These are phyloP conservation scores for Lepidurus arcticus DNA, from an alignment of 1,140 invertebrate species.

Conservation along the genomic window DNA sequence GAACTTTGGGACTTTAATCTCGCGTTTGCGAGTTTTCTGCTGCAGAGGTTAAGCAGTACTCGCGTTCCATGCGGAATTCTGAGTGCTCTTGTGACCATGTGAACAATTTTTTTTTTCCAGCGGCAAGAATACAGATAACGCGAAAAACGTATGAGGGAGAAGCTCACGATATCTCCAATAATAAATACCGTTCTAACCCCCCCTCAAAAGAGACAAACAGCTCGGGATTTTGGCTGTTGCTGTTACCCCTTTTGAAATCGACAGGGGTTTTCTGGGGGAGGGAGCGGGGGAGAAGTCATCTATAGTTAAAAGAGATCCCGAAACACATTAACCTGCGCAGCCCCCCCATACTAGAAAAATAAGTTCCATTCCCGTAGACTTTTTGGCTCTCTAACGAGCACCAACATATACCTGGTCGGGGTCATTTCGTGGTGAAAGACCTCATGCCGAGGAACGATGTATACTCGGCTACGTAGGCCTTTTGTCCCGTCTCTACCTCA, in stretches of 20 bases:
- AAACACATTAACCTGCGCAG: not conserved
- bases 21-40: no score
- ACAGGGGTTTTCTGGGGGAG: not conserved
- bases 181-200: no score
- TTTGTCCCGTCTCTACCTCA: slow-evolving; percentile 6
- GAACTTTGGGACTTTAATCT: no score
- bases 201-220: no score
- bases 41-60: no score
- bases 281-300: not conserved
- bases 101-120: no score
- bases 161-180: no score
- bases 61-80: no score
- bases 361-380: slow-evolving; percentile 5
- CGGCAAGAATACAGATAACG: no score
- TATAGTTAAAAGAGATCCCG: not conserved
- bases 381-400: slow-evolving; percentile 11
- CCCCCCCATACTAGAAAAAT: slow-evolving; percentile 9
- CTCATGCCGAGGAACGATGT: slow-evolving; percentile 9
- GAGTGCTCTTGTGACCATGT: no score
- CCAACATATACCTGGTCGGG: slow-evolving; percentile 6
- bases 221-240: slow-evolving; percentile 4
- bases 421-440: slow-evolving; percentile 12
- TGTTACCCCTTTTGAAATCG: not conserved
- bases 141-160: no score
- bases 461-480: not conserved